These are phyloP conservation scores for Andricus quercusramuli DNA, from an alignment of 2,888 invertebrate species.

Conservation along the genomic window DNA sequence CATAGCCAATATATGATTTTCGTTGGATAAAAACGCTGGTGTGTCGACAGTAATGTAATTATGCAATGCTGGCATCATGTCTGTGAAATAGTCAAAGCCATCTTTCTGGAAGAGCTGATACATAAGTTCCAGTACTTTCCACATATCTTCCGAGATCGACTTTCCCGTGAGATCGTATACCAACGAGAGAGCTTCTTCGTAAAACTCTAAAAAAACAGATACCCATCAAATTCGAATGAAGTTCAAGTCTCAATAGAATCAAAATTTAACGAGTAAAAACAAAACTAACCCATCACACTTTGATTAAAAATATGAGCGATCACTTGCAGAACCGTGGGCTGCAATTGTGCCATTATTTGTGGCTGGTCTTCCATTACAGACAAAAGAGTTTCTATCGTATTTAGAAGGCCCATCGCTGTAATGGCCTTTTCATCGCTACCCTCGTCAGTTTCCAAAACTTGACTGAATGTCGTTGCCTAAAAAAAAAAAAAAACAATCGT, in stretches of 20 bases:
- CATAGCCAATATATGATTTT: slow-evolving; percentile 92
- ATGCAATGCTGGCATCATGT: slow-evolving; percentile 99
- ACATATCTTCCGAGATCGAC: slow-evolving; percentile 95
- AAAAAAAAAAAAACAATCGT: slow-evolving; percentile 42
- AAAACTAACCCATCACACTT: slow-evolving; percentile 86
- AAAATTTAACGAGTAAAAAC: slow-evolving; percentile 19
- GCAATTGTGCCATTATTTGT: slow-evolving; percentile 92
- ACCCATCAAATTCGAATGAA: slow-evolving; percentile 5
- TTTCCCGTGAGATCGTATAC: slow-evolving; percentile 95
- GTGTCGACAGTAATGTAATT: slow-evolving; percentile 98
- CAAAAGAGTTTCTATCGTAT: slow-evolving; percentile 96
- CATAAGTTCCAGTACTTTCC: slow-evolving; percentile 94
- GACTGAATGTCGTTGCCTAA: slow-evolving; percentile 88
- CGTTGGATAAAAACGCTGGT: slow-evolving; percentile 93
- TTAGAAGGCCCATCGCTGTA: slow-evolving; percentile 97
- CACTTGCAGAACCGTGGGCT: slow-evolving; percentile 95
- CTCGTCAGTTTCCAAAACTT: slow-evolving; percentile 88
- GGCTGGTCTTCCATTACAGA: slow-evolving; percentile 94
- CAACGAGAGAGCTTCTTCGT: slow-evolving; percentile 96
- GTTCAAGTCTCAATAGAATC: background rate
- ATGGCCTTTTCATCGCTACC: slow-evolving; percentile 97
- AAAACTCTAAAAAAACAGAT: slow-evolving; percentile 89
- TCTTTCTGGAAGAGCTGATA: slow-evolving; percentile 96
- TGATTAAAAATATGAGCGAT: slow-evolving; percentile 90
- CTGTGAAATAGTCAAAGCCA: slow-evolving; percentile 96